Conservation (phyloP, 2,113 vertebrate species). For the Dendrocopos noguchii region DNA sequence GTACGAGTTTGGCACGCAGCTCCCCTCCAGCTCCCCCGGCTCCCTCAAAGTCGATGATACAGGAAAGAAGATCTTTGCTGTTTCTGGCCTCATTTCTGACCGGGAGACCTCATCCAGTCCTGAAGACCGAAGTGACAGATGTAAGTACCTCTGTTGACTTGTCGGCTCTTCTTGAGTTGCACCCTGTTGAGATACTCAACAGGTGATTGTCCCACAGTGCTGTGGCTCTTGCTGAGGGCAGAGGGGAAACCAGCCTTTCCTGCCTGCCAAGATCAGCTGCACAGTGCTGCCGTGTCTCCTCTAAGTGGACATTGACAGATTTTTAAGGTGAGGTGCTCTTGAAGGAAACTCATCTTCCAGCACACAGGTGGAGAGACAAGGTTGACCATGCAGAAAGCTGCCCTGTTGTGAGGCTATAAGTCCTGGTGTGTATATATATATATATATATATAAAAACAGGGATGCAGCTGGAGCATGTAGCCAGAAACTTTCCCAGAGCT, state of each 20-base stretch:
- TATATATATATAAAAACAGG: not conserved
- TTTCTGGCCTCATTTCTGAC: conserved; percentile 98
- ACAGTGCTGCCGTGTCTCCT: not conserved
- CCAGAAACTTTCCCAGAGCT: not conserved
- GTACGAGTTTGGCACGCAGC: conserved; percentile 94
- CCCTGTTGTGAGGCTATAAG: not conserved
- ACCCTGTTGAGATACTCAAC: conserved; percentile 45
- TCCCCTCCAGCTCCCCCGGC: conserved; percentile 92
- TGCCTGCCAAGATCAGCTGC: not conserved
- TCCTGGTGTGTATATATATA: not conserved
- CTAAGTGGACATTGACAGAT: not conserved
- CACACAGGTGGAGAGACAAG: not conserved
- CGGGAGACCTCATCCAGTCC: conserved; percentile 97
- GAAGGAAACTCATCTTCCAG: not conserved
- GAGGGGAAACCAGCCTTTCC: not conserved
- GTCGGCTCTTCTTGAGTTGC: not conserved
- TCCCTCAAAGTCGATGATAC: conserved; percentile 96
- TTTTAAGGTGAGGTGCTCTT: conserved; percentile 7
- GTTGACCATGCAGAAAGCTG: not conserved
- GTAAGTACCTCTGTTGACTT: conserved; percentile 85
- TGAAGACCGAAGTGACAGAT: conserved; percentile 96
- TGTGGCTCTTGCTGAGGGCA: not conserved
- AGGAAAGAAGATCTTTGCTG: conserved; percentile 97
- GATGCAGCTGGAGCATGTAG: not conserved
- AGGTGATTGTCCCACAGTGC: conserved; percentile 8